Conservation (phyloP, 2,113 vertebrate genomes). For the Neodontobutis hainanensis region DNA sequence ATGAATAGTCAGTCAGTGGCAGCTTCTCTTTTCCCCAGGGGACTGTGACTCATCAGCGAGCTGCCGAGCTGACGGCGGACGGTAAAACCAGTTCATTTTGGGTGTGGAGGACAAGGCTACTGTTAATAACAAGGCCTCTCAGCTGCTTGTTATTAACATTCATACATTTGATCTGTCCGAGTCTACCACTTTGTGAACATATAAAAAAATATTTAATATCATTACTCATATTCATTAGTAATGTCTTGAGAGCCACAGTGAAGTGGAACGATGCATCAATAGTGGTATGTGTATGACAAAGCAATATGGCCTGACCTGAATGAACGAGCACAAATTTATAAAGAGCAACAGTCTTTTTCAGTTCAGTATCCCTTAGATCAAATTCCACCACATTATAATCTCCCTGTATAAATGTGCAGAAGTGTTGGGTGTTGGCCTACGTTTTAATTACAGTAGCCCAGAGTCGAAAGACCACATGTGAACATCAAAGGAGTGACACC, state of each 20-base stretch:
- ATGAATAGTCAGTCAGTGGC: constrained; percentile 58
- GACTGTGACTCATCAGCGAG: constrained; percentile 51
- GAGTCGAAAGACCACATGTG: neutral
- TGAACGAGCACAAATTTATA: too few relatives aligned
- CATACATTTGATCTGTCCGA: neutral
- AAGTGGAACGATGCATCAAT: too few relatives aligned
- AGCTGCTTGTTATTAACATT: neutral
- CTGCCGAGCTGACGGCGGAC: constrained; percentile 7
- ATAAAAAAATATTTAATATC: too few relatives aligned
- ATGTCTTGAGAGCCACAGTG: too few relatives aligned
- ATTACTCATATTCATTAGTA: too few relatives aligned
- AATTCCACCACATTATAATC: neutral
- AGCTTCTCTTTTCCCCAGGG: constrained; percentile 47
- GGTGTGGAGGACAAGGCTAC: constrained; percentile 35
- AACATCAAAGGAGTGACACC: constrained; percentile 3
- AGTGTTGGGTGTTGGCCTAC: constrained; percentile 2
- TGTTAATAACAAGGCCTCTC: neutral
- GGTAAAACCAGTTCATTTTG: constrained; percentile 44
- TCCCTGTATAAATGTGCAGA: neutral
- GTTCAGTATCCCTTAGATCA: too few relatives aligned
- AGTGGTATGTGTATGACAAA: too few relatives aligned
- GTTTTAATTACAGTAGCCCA: constrained; percentile 3
- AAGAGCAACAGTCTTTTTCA: too few relatives aligned
- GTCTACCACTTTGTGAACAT: too few relatives aligned
- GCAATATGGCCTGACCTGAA: too few relatives aligned